Percentiles rank a stretch among this genome's conserved stretches.
These are phyloP conservation scores for Fregetta grallaria DNA, from an alignment of 2,113 vertebrate genomes.

Conservation along the genomic window DNA sequence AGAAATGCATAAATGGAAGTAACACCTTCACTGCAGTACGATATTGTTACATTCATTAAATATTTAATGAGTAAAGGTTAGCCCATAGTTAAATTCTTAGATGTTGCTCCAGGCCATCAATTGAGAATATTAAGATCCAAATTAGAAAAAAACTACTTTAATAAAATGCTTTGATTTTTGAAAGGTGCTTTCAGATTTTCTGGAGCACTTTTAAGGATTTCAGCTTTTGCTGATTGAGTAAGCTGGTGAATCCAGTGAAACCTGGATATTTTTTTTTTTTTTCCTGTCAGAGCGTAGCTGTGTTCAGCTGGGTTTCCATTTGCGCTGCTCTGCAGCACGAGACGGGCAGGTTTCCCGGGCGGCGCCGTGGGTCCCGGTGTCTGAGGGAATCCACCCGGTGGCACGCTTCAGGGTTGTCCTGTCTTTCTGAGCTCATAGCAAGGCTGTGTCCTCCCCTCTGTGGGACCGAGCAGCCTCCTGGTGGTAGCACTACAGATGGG, in stretches of 20 bases:
- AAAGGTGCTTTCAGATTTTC: background rate
- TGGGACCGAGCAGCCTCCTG: background rate
- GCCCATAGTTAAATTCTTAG: background rate
- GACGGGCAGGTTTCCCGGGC: background rate
- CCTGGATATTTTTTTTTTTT: background rate
- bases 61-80: background rate
- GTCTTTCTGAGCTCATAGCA: too few species aligned
- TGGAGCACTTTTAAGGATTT: background rate
- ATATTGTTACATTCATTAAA: rapidly evolving
- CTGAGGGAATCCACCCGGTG: background rate
- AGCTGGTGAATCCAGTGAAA: background rate
- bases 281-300: background rate
- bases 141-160: too few species aligned
- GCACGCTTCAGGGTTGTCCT: rapidly evolving
- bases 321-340: rapidly evolving
- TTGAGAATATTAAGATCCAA: background rate
- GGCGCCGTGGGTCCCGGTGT: rapidly evolving
- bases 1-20: rapidly evolving
- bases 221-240: too few species aligned
- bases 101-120: background rate
- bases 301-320: background rate
- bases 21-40: rapidly evolving
- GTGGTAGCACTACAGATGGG: rapidly evolving
- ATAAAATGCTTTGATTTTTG: background rate
- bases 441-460: background rate